These are phyloP conservation scores for Karalla daura DNA, from an alignment of 2,797 vertebrate genomes.

Conservation along the genomic window DNA sequence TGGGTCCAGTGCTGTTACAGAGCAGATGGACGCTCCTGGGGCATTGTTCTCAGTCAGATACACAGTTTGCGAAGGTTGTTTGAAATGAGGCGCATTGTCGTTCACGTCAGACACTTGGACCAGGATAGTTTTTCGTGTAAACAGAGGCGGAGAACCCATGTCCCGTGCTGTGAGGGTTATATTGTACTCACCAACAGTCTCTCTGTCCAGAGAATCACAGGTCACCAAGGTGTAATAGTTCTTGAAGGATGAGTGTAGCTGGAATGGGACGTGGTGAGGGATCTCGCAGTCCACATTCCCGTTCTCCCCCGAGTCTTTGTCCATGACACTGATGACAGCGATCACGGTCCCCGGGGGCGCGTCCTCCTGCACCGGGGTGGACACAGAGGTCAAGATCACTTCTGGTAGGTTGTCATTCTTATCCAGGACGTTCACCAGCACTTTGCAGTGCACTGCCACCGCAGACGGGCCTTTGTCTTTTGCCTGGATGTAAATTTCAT, in stretches of 20 bases:
- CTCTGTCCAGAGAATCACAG: slow-evolving; percentile 86
- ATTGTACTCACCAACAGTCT: slow-evolving; percentile 83
- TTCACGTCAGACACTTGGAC: slow-evolving; percentile 91
- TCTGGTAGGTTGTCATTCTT: slow-evolving; percentile 92
- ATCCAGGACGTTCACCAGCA: slow-evolving; percentile 90
- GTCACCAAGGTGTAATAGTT: slow-evolving; percentile 94
- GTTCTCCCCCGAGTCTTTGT: slow-evolving; percentile 89
- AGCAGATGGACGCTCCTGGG: slow-evolving; percentile 89
- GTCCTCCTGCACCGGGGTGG: slow-evolving; percentile 91
- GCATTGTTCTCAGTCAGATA: slow-evolving; percentile 92
- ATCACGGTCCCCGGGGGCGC: slow-evolving; percentile 89
- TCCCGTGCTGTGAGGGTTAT: slow-evolving; percentile 89
- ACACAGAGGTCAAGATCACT: slow-evolving; percentile 90
- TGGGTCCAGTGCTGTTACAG: slow-evolving; percentile 86
- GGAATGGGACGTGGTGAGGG: slow-evolving; percentile 83
- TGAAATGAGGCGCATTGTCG: slow-evolving; percentile 88
- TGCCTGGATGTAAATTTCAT: slow-evolving; percentile 92
- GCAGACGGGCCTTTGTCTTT: slow-evolving; percentile 91
- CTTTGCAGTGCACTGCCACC: slow-evolving; percentile 91
- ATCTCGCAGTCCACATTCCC: slow-evolving; percentile 90
- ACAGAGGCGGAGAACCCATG: slow-evolving; percentile 86
- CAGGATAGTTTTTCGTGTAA: slow-evolving; percentile 82
- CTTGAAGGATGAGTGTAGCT: slow-evolving; percentile 89
- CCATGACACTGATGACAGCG: slow-evolving; percentile 90
- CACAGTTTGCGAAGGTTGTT: slow-evolving; percentile 89